These are phyloP conservation scores for Mesembrinibis cayennensis DNA, from an alignment of 2,113 vertebrate genomes.

Conservation along the genomic window DNA sequence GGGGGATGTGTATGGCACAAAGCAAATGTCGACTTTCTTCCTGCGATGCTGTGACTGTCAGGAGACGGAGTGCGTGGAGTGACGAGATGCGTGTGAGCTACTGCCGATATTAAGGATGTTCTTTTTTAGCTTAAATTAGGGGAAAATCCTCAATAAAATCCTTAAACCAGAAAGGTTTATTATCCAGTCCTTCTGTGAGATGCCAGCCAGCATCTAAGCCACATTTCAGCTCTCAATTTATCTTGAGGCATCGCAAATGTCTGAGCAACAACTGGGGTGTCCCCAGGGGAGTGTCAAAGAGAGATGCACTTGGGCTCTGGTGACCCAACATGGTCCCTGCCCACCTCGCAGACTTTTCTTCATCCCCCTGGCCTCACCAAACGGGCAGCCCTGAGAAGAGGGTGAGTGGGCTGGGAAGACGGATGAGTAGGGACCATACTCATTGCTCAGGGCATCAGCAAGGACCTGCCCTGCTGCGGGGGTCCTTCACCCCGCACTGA, in stretches of 20 bases:
- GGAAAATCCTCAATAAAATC: background rate
- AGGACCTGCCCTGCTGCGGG: background rate
- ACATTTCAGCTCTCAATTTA: background rate
- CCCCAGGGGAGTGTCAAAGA: background rate
- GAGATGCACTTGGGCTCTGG: background rate
- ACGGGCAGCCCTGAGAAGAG: background rate
- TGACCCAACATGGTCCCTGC: accelerated
- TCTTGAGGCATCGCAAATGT: background rate
- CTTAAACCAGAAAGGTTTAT: background rate
- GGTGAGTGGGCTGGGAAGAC: background rate
- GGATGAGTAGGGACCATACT: background rate
- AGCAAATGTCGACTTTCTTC: background rate
- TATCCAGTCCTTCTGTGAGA: background rate
- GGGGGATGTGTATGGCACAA: background rate
- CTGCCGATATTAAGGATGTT: background rate
- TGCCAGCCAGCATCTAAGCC: background rate
- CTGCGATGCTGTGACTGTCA: background rate
- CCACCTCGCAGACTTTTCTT: no score
- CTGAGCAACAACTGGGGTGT: background rate
- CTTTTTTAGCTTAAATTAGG: background rate
- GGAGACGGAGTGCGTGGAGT: background rate
- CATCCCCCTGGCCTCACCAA: accelerated
- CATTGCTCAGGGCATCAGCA: background rate
- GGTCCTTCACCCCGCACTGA: background rate
- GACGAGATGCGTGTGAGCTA: background rate